A percentile compares a stretch with the other conserved stretches of the same genome.
Conservation (phyloP, 1,140 invertebrate species). For the Bombus huntii region DNA sequence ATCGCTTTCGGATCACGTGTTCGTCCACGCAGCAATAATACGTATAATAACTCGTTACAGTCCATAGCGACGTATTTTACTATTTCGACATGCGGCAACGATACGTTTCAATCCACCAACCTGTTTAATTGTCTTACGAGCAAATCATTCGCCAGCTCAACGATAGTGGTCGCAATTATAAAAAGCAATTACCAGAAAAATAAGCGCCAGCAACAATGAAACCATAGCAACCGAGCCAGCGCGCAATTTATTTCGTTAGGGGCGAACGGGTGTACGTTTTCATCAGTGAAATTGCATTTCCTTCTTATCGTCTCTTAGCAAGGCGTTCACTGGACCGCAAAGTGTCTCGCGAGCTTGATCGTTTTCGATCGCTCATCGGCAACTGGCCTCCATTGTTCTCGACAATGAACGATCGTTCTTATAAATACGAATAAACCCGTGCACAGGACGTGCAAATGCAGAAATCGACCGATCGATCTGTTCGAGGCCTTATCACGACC, state of each 20-base stretch:
- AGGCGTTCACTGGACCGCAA: conserved; percentile 20
- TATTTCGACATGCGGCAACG: background rate
- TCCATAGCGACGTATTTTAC: background rate
- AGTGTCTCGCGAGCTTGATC: conserved; percentile 20
- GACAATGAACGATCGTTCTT: conserved; percentile 41
- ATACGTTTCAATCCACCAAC: background rate
- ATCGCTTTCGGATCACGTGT: background rate
- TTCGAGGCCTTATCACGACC: conserved; percentile 18
- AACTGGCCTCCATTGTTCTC: conserved; percentile 54
- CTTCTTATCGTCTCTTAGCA: background rate
- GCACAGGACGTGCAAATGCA: conserved; percentile 46
- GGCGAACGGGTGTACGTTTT: background rate
- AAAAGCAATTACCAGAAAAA: conserved; percentile 21
- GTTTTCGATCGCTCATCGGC: conserved; percentile 27
- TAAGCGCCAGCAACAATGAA: background rate
- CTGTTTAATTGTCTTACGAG: conserved; percentile 1
- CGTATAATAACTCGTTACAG: background rate
- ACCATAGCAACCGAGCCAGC: background rate
- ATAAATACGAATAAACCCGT: conserved; percentile 49
- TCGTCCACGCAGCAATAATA: background rate
- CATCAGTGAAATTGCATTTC: background rate
- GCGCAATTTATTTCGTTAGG: conserved; percentile 10
- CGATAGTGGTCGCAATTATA: conserved; percentile 10
- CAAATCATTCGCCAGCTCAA: background rate
- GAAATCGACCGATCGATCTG: conserved; percentile 60